Percentiles rank a stretch among this genome's conserved stretches.
These are phyloP conservation scores for Halesus radiatus DNA, from an alignment of 1,140 invertebrate species.

Conservation along the genomic window DNA sequence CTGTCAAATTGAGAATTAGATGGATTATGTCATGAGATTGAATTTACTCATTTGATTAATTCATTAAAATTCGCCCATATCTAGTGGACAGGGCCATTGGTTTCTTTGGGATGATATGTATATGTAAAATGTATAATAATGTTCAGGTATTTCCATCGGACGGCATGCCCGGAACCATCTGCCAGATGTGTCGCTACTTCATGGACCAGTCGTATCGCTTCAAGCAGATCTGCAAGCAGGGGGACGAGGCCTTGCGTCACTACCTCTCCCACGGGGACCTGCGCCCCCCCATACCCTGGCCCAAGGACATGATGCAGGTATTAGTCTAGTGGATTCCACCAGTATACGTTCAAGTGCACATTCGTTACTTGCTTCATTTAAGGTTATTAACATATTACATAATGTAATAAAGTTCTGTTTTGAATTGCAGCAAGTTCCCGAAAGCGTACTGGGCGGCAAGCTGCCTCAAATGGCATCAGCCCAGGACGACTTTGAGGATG, in stretches of 20 bases:
- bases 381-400: background rate
- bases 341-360: no score
- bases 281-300: constrained; percentile 69
- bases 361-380: no score
- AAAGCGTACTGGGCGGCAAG: constrained; percentile 35
- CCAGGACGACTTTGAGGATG: constrained; percentile 69
- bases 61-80: no score
- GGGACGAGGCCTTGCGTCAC: constrained; percentile 77
- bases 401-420: background rate
- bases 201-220: constrained; percentile 80
- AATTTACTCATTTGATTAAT: no score
- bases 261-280: constrained; percentile 77
- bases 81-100: no score
- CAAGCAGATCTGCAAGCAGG: constrained; percentile 80
- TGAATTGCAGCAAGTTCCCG: constrained; percentile 25
- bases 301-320: constrained; percentile 63
- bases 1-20: no score
- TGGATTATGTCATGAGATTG: no score
- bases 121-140: no score
- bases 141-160: constrained; percentile 78
- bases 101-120: no score
- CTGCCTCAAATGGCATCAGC: constrained; percentile 59
- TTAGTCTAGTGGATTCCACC: constrained; percentile 37
- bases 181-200: constrained; percentile 76
- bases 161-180: constrained; percentile 81